Base-by-base conservation (phyloP, 92 coral and sea anemone genomes). In the Porites lobata region DNA sequence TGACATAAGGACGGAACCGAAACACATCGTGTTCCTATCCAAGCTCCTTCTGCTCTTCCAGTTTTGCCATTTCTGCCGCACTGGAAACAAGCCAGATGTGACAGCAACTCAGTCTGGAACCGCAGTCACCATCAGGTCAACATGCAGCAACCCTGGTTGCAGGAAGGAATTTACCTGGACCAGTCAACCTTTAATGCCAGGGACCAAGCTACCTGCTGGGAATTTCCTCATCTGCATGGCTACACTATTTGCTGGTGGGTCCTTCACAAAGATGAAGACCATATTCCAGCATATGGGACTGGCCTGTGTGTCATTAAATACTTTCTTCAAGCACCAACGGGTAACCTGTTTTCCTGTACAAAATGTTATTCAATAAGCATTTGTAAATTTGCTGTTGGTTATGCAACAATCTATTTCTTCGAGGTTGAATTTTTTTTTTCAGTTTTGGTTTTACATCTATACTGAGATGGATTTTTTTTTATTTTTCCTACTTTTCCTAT, bases 201-300 rank as follows among this genome's bases (percentile, higher is more conserved):
- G 86, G 1, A 43, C 74, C 5, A 58, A 59, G 18, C 38, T 84
- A 15, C 82, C 89, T 20, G 93, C 93, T 50, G 96, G 93, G n/a
- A 93, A 90, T 82, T 85, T 92, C 76, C 91, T 92, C 9, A 77
- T 89, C 7, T 75, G 95, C 67, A 80, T 92, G 87, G 95, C 95
- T 58, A 82, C 90, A 12, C 84, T 92, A 2, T 50, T 92, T 53
- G 93, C 95, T 56, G 95, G 95, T 22, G 80, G 89, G 2, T 86
- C 91, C 1, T 86, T 83, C 8, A 56, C 86, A 58, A 92, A 92
- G 13, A 84, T 87, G 50, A 78, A 81, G 15, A 89, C 84, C 53
- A 78, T 93, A 8, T 93, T 90, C 58, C 4, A 75, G 43, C 93
- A 93, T 68, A 93, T 90, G 95, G 93, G 95, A 11, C 79, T 93